Base-by-base conservation (phyloP, 2,113 vertebrate genomes). In the Myrmophylax atrothorax region DNA sequence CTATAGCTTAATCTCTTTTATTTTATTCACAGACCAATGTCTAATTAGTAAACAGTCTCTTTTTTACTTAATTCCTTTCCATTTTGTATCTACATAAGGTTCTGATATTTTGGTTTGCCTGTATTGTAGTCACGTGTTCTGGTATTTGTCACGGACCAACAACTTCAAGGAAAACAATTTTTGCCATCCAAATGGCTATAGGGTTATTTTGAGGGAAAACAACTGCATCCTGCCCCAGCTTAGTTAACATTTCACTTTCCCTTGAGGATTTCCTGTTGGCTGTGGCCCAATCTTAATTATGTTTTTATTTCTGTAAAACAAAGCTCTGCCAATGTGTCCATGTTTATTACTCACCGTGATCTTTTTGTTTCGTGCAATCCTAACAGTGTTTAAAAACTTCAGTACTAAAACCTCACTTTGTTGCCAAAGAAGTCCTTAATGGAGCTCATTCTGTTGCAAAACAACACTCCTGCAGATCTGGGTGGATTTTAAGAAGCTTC, bases 221-320 rank as follows among this genome's bases (percentile, higher is more conserved):
- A 95, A 96, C 95, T 95, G 93, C 85, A 90, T 97, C 94, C 90
- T 97, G 95, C 93, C 90, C 56, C 50, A 75, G 86, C 80, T 92
- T 88, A 67, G 93, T 95, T 94, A 96, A 75, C 87, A 58, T 95
- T 96, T 95, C 85, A 92, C 94, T 97, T 97, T 96, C 96, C 95
- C 94, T 74, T 81, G 94, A 95, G 96, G 96, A 90, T 96, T 96
- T 96, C 95, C 94, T 94, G 56, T 92, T 96, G 94, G 95, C 94
- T 18, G 24, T 47, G 85, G 37, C 79, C 92, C 85, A 91, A 44
- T 90, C 94, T 96, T 97, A 95, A 96, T 95, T 95, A 92, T 60
- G 93, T 87, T 95, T 96, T 92, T 90, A 88, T 96, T 95, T 92
- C 93, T 93, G 37, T 78, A 93, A 94, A 94, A 92, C 95, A 95